Evolutionary conservation across 2,888 invertebrate species (phyloP).

Genomic region (Taenaris catops): DNA sequence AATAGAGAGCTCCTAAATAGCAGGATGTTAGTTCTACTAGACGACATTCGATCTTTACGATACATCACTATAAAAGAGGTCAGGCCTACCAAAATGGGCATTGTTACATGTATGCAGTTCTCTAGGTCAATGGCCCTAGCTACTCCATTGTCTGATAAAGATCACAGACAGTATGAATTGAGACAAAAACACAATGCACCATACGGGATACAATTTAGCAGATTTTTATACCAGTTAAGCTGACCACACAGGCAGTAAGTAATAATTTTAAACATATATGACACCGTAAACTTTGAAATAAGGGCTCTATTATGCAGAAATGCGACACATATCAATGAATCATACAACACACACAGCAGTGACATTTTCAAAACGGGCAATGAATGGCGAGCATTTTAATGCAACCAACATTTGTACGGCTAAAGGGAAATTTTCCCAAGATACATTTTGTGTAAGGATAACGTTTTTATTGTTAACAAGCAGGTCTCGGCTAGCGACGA

Average conservation of each 20-base stretch:
- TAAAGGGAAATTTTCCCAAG: conserved; percentile 46
- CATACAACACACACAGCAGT: conserved; percentile 20
- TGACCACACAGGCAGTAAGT: conserved; percentile 21
- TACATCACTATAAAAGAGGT: conserved; percentile 19
- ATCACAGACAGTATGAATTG: conserved; percentile 20
- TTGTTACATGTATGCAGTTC: conserved; percentile 20
- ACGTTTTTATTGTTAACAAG: conserved; percentile 80
- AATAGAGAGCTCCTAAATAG: too few species aligned
- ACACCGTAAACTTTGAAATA: conserved; percentile 18
- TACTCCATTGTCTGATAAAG: conserved; percentile 23
- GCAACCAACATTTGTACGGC: conserved; percentile 1
- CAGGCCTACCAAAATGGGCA: conserved; percentile 21
- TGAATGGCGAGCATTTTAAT: conserved; percentile 17
- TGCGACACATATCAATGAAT: conserved; percentile 23
- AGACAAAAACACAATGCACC: conserved; percentile 22
- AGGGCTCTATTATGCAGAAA: conserved; percentile 22
- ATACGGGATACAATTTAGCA: conserved; percentile 20
- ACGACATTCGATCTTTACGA: conserved; percentile 3
- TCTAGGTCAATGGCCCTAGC: conserved; percentile 18
- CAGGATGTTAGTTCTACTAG: conserved; percentile 8
- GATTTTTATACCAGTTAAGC: conserved; percentile 19
- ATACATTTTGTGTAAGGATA: conserved; percentile 70
- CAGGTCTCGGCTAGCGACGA: conserved; percentile 67
- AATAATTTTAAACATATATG: conserved; percentile 22
- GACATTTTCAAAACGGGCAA: conserved; percentile 23